Conservation (phyloP, 2,797 vertebrate species). For the Gobio occitaniae region DNA sequence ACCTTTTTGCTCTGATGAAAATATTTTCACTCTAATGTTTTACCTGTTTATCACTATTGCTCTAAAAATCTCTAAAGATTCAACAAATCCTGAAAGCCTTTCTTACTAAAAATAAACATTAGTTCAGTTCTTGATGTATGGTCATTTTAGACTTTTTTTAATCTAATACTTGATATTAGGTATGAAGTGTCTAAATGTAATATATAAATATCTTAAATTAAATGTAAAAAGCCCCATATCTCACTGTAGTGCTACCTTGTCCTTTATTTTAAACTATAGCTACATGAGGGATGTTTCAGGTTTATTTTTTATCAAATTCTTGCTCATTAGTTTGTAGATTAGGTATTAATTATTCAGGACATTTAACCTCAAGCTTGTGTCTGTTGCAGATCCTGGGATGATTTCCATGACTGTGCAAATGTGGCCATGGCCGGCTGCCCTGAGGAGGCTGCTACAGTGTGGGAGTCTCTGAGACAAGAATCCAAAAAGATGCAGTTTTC, state of each 20-base stretch:
- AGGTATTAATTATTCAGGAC: conserved; percentile 8
- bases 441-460: conserved; percentile 80
- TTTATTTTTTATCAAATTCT: background rate
- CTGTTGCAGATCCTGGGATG: conserved; percentile 83
- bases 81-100: background rate
- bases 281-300: background rate
- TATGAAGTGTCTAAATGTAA: background rate
- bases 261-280: background rate
- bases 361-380: conserved; percentile 16
- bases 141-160: background rate
- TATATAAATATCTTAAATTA: background rate
- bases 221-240: background rate
- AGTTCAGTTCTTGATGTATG: background rate
- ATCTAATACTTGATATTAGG: background rate
- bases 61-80: background rate
- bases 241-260: background rate
- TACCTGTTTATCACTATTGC: background rate
- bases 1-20: background rate
- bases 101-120: background rate
- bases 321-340: conserved; percentile 6
- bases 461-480: conserved; percentile 86
- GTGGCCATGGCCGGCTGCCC: conserved; percentile 81
- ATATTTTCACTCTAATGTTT: background rate
- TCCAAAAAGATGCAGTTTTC: conserved; percentile 85
- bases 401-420: conserved; percentile 83